phyloP scores from a whole-genome alignment of 2,113 vertebrate genomes.

The Gasterosteus nipponicus region DNA sequence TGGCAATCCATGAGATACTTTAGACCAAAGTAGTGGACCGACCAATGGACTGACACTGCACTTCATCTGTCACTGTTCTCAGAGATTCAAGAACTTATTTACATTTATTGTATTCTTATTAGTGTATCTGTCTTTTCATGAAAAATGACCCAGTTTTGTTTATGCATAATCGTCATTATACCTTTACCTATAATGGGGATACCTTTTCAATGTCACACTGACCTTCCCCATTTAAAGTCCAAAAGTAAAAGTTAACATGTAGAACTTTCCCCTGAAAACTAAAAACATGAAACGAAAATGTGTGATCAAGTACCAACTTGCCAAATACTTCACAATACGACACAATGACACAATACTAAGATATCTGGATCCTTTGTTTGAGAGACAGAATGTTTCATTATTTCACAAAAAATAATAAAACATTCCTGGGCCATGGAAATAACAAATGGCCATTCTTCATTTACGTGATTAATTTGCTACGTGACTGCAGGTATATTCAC shows the following conservation, averaged over 20 bases:
- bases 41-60: background rate
- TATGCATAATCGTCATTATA: background rate
- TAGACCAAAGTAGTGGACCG: background rate
- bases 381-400: too few species aligned
- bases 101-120: background rate
- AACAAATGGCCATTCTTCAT: background rate
- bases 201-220: background rate
- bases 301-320: too few species aligned
- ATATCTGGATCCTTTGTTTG: background rate
- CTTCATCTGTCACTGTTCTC: background rate
- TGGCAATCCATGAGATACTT: background rate
- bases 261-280: background rate
- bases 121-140: background rate
- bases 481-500: background rate
- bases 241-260: background rate
- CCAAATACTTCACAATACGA: background rate
- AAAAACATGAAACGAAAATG: too few species aligned
- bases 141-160: background rate
- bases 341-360: background rate
- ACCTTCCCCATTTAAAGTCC: background rate
- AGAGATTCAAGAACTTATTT: background rate
- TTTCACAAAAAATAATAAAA: background rate
- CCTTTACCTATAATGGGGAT: background rate
- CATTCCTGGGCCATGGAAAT: background rate
- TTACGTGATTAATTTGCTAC: background rate